Base-by-base conservation (phyloP, 2,797 vertebrate species). In the Cyclura pinguis region DNA sequence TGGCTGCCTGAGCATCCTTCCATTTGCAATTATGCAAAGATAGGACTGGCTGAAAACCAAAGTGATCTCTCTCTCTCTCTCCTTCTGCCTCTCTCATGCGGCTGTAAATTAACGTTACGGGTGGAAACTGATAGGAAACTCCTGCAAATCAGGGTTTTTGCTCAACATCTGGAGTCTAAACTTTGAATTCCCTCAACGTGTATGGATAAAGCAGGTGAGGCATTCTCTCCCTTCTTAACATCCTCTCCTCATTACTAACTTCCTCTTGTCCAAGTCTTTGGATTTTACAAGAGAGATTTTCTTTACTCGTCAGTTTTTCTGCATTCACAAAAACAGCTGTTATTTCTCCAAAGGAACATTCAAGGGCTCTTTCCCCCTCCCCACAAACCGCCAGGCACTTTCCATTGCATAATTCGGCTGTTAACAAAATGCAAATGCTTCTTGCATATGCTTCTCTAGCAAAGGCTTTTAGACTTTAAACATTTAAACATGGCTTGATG, bases 181-280 rank as follows among this genome's bases (percentile, higher is more conserved):
- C 92, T 91, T 32, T 1, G 18, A 96, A 94, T 95, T 96, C 94
- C 93, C 95, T 93, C 88, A 83, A 3, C 89, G 73, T 81, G 85
- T 55, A 92, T 81, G 94, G 94, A 93, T 93, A 92, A 95, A 95
- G 87, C 93, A 96, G 94, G 95, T 95, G 95, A 96, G 92, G 69
- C 91, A 89, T 88, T 89, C 90, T 86, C 87, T 88, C 94, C 91
- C 88, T 91, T 89, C 90, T 95, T 94, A 94, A 94, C 92, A 95
- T 91, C 67, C 93, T 88, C 81, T 92, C 88, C 93, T 90, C 93
- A 86, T 94, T 95, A 91, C 87, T 90, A 76, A 93, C 93, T 94
- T 95, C 89, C 94, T 95, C 94, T 92, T 89, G 87, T 94, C 88
- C 88, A 91, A 69, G 59, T 69, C 64, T 88, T 92, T 35, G 10